Conservation (phyloP, 2,888 invertebrate species). For the Ennomos quercinarius region DNA sequence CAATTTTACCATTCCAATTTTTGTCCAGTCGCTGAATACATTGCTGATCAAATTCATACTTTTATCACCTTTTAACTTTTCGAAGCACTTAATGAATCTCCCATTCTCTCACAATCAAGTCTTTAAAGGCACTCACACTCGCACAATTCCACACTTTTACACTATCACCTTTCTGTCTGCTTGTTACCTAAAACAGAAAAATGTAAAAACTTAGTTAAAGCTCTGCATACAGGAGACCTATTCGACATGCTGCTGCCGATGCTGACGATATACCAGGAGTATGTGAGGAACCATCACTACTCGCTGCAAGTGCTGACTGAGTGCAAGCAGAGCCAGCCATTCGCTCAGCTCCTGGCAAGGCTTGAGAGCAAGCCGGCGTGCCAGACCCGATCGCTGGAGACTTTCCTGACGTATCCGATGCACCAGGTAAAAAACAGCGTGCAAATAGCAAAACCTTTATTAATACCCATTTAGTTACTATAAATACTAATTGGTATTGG, state of each 20-base stretch:
- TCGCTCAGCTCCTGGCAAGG: conserved; percentile 91
- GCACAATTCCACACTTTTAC: conserved; percentile 17
- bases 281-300: conserved; percentile 97
- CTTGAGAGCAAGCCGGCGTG: conserved; percentile 94
- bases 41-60: conserved; percentile 1
- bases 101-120: neutral
- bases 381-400: conserved; percentile 94
- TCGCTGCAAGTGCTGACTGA: conserved; percentile 96
- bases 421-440: conserved; percentile 86
- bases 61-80: conserved; percentile 4
- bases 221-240: conserved; percentile 90
- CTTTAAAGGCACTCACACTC: conserved; percentile 19
- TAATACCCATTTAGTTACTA: too few species aligned
- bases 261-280: conserved; percentile 97
- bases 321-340: conserved; percentile 94
- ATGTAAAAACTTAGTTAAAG: conserved; percentile 50
- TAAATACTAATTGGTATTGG: too few species aligned
- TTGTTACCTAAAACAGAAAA: conserved; percentile 31
- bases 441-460: too few species aligned
- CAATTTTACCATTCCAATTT: conserved; percentile 7
- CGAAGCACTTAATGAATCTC: conserved; percentile 6
- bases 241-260: conserved; percentile 98
- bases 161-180: conserved; percentile 28
- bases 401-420: conserved; percentile 97
- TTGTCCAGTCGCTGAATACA: neutral